Percentiles rank a stretch among this genome's conserved stretches.
Evolutionary conservation across 2,888 invertebrate genomes (phyloP).

Genomic region (Herminia tarsipennalis): DNA sequence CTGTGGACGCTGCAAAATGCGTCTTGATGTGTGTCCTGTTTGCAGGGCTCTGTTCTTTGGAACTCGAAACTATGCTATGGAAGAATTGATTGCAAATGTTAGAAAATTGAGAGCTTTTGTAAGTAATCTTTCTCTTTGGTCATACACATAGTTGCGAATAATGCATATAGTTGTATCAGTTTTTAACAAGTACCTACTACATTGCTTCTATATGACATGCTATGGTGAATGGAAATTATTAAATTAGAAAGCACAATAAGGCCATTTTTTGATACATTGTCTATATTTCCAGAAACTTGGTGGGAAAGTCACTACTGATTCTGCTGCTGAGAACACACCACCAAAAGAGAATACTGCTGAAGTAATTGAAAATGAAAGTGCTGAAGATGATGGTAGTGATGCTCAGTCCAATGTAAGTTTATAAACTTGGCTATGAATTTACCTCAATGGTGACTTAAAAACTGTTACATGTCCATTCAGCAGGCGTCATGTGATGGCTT

Average conservation of each 20-base stretch:
- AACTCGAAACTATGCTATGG: conserved; percentile 84
- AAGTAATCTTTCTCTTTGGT: conserved; percentile 48
- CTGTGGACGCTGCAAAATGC: conserved; percentile 78
- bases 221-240: no score
- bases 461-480: no score
- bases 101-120: conserved; percentile 75
- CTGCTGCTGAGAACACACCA: conserved; percentile 57
- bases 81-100: conserved; percentile 81
- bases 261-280: no score
- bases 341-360: conserved; percentile 53
- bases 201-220: no score
- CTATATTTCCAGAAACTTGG: conserved; percentile 65
- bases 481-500: no score
- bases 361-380: conserved; percentile 58
- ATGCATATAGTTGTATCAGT: background rate
- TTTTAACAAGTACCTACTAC: background rate
- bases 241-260: no score
- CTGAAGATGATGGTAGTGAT: conserved; percentile 61
- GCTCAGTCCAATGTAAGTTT: conserved; percentile 60
- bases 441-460: no score
- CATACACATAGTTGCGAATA: background rate
- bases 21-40: conserved; percentile 80
- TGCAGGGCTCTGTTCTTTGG: conserved; percentile 81
- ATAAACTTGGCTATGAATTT: no score
- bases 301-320: conserved; percentile 68